These are phyloP conservation scores for Myotis daubentonii DNA, from an alignment of 2,797 vertebrate genomes.

Conservation along the genomic window DNA sequence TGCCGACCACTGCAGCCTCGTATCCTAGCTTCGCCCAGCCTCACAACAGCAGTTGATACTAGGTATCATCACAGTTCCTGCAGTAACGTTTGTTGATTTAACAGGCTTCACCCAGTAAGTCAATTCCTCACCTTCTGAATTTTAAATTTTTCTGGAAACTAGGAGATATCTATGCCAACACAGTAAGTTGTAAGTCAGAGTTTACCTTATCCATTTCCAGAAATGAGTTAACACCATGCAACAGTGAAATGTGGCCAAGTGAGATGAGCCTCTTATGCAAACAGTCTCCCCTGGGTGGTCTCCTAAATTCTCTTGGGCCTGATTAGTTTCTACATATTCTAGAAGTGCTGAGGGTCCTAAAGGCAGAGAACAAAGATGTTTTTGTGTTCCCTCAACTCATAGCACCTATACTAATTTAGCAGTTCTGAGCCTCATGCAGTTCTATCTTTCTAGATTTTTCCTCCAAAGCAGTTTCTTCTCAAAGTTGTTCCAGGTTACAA, in stretches of 20 bases:
- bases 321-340: background rate
- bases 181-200: too few relatives aligned
- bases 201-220: too few relatives aligned
- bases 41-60: too few relatives aligned
- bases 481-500: background rate
- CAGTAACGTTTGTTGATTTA: too few relatives aligned
- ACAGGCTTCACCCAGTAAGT: too few relatives aligned
- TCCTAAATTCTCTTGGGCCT: background rate
- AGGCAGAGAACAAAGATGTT: background rate
- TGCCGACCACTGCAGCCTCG: too few relatives aligned
- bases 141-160: too few relatives aligned
- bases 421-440: background rate
- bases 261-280: background rate
- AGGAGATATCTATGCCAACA: too few relatives aligned
- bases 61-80: too few relatives aligned
- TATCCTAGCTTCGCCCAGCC: too few relatives aligned
- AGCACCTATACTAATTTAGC: background rate
- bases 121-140: too few relatives aligned
- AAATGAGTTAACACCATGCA: too few relatives aligned
- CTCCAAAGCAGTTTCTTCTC: background rate
- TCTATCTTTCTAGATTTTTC: background rate
- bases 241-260: background rate
- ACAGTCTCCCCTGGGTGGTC: accelerated
- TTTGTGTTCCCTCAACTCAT: background rate
- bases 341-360: background rate